Evolutionary conservation across 2,888 invertebrate genomes (phyloP), one percentile per base, ranked within the genome.

Genomic region (Piscicola geometra): DNA sequence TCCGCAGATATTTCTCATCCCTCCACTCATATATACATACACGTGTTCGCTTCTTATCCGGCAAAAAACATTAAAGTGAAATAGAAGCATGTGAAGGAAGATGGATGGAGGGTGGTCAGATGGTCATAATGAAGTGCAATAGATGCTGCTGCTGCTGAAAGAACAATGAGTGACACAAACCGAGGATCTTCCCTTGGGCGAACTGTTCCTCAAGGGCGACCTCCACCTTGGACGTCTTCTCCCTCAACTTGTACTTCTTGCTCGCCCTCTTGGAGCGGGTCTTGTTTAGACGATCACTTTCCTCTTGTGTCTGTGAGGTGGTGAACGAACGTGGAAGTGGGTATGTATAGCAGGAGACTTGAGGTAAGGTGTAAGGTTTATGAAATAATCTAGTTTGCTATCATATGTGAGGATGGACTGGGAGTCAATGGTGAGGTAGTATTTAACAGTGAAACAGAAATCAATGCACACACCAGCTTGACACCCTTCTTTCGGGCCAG

Each of bases 191-290:
- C 82, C 97, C 97, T 83, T 95, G 93, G 82, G 92, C 90, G 89
- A 99, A 99, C 86, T 98, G 97, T 86, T 99, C 99, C 86, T 96
- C 94, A 78, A 99, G 86, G 71, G 91, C 91, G 79, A 90, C 90
- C 85, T 99, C 99, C 79, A 99, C 95, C 87, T 95, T 95, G 77
- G 94, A 92, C 75, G 80, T 89, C 86, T 93, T 92, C 87, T 97
- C 95, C 81, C 98, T 90, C 74, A 90, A 89, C 85, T 93, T 90
- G 86, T 96, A 97, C 87, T 97, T 98, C 88, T 93, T 92, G 83
- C 88, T 91, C 0, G 91, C 90, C 86, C 94, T 95, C 87, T 94
- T 93, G 82, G 94, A 94, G 80, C 94, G 90, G 86, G 94, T 94
- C 88, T 95, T 95, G 87, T 92, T 94, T 80, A 98, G 88, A 81